Base-by-base conservation (phyloP, 2,113 vertebrate species). In the Plecturocebus donacophilus region DNA sequence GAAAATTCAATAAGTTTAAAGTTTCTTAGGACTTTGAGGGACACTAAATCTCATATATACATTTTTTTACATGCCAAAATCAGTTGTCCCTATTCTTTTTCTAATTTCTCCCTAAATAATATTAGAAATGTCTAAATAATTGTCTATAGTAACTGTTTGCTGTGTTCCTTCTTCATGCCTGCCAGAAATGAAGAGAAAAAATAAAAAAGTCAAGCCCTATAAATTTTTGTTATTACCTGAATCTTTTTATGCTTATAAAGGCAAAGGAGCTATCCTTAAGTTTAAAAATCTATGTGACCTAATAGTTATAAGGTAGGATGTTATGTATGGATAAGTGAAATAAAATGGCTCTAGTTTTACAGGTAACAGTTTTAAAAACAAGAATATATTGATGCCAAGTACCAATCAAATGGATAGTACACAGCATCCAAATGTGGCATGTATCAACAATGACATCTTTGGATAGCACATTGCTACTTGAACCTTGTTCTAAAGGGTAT, bases 321-420 rank as follows among this genome's bases (percentile, higher is more conserved):
- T 83, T 93, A 11, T 70, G 93, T 86, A 84, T 77, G 23, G 76
- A 80, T 61, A 61, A 90, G 35, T 95, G 40, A 91, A 90, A 27
- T 35, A 87, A 64, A 86, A 47, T 27, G 32, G 1, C 54, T 66
- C 71, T 42, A 27, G 17, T 76, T 95, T 96, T 49, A 83, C 83
- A 83, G 38, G 16, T 71, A 79, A 21, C 23, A 32, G 2, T 79
- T 77, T 81, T 56, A 23, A 27, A 23, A 94, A 93, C 30, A 87
- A 49, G 16, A 73, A 13, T 68, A 79, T 90, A 90, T 84, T 80
- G 25, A 68, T 93, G 27, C 54, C 38, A 40, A 47, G 20, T 58
- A 52, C 13, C 75, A 45, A 14, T 87, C 21, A 5, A 49, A 30
- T 58, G 21, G 52, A 80, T 5, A 52, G 27, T 75, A 70, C 3